A percentile compares a stretch with the other conserved stretches of the same genome.
Conservation (phyloP, 2,888 invertebrate species). For the Emmelina monodactyla region DNA sequence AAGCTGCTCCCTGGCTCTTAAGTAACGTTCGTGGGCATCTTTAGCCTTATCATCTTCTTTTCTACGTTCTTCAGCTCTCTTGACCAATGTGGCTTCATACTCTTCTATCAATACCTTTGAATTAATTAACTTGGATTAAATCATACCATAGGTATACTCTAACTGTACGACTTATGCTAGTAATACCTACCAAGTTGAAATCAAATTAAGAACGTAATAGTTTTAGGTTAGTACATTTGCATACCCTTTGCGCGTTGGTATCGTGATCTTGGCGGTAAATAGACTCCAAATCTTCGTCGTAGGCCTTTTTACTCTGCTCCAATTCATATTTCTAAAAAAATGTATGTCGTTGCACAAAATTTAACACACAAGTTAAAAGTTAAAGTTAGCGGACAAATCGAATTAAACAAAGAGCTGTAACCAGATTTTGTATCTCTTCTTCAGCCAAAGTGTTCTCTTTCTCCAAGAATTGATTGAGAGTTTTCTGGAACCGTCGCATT, state of each 20-base stretch:
- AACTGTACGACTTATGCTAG: too few species aligned
- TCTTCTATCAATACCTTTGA: constrained; percentile 56
- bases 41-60: constrained; percentile 56
- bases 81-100: constrained; percentile 58
- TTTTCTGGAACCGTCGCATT: constrained; percentile 75
- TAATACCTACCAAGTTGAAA: too few species aligned
- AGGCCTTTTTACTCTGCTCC: constrained; percentile 31
- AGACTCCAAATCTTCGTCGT: constrained; percentile 61
- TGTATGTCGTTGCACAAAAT: too few species aligned
- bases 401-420: constrained; percentile 22
- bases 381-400: not conserved
- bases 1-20: constrained; percentile 47
- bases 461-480: constrained; percentile 70
- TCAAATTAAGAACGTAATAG: too few species aligned
- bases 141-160: too few species aligned
- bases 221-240: too few species aligned
- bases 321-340: constrained; percentile 45
- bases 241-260: constrained; percentile 67
- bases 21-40: constrained; percentile 49
- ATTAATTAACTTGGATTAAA: too few species aligned
- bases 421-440: constrained; percentile 73
- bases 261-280: constrained; percentile 68
- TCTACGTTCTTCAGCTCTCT: constrained; percentile 53
- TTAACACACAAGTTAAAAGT: not conserved
- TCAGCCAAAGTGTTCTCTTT: constrained; percentile 71